phyloP scores from a whole-genome alignment of 2,113 vertebrate species.

The Zosterops japonicus region DNA sequence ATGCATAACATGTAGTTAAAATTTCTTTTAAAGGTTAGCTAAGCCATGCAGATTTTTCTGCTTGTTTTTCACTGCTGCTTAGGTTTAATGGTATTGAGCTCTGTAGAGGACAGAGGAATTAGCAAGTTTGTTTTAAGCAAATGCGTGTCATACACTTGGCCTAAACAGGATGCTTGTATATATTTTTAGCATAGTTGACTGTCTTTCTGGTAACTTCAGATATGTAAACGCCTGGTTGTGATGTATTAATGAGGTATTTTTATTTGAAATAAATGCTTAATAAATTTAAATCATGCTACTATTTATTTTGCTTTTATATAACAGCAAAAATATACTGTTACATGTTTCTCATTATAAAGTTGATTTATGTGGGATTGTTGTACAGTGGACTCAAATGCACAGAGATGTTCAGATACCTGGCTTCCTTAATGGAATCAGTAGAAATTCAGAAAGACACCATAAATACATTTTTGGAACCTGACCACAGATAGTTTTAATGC shows the following conservation, averaged over 20 bases:
- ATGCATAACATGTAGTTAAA: background rate
- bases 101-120: background rate
- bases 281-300: background rate
- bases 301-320: background rate
- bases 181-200: background rate
- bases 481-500: background rate
- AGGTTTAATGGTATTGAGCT: background rate
- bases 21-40: background rate
- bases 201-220: background rate
- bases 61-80: background rate
- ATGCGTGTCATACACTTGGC: background rate
- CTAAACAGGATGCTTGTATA: background rate
- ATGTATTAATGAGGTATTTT: background rate
- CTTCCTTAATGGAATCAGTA: background rate
- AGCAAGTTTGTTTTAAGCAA: background rate
- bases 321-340: background rate
- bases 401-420: background rate
- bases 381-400: background rate
- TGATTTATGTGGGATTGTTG: background rate
- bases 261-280: background rate
- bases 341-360: background rate
- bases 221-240: background rate
- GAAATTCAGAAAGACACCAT: background rate
- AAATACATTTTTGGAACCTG: background rate
- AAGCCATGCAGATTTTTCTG: background rate